phyloP scores from a whole-genome alignment of 92 coral and sea anemone genomes.

The Metridium senile region DNA sequence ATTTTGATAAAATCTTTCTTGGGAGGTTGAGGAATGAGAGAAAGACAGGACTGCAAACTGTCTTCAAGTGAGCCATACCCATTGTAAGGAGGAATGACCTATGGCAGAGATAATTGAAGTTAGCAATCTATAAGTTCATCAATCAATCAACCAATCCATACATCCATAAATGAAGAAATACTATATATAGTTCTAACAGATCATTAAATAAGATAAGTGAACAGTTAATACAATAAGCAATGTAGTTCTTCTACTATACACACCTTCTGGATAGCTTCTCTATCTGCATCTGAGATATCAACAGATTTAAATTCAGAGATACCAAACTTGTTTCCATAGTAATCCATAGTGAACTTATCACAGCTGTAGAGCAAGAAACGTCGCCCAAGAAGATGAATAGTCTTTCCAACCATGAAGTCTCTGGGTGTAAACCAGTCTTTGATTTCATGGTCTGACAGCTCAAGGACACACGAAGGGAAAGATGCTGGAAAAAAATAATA shows the following conservation, averaged over 20 bases:
- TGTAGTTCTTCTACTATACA: not conserved
- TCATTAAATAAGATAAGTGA: too few species aligned
- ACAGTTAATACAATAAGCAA: too few species aligned
- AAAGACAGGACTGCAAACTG: slow-evolving; percentile 95
- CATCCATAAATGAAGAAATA: too few species aligned
- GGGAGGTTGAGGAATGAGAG: slow-evolving; percentile 97
- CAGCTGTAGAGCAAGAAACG: slow-evolving; percentile 87
- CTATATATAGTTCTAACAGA: too few species aligned
- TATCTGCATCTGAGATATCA: slow-evolving; percentile 69
- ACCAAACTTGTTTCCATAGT: slow-evolving; percentile 82
- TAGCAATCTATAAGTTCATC: not conserved
- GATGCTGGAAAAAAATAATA: slow-evolving; percentile 62
- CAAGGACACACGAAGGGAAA: slow-evolving; percentile 92
- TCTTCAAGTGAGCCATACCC: slow-evolving; percentile 98
- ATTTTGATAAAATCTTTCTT: slow-evolving; percentile 97
- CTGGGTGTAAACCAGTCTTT: slow-evolving; percentile 97
- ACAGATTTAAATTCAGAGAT: slow-evolving; percentile 74
- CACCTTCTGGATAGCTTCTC: slow-evolving; percentile 74
- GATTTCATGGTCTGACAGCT: slow-evolving; percentile 94
- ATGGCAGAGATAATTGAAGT: not conserved
- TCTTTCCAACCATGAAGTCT: slow-evolving; percentile 92
- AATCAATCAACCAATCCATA: too few species aligned
- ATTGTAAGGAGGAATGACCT: slow-evolving; percentile 97
- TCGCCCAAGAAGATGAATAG: slow-evolving; percentile 86
- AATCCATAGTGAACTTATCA: slow-evolving; percentile 93